Base-by-base conservation (phyloP, 2,888 invertebrate genomes). In the Torymus tubicola region DNA sequence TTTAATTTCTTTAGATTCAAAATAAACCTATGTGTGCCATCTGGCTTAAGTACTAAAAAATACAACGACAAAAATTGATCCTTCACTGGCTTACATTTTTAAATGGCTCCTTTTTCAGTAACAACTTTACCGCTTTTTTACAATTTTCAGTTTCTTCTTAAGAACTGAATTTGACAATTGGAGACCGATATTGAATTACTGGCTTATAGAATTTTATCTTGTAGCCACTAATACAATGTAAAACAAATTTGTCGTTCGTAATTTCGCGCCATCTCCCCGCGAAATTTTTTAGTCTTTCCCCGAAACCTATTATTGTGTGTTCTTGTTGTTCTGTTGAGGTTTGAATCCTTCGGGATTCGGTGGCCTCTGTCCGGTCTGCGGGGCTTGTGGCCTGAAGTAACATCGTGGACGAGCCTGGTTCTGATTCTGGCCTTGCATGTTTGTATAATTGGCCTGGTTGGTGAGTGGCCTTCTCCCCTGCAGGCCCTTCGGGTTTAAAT, bases 1-100 rank as follows among this genome's bases (percentile, higher is more conserved):
- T 81, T 81, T 24, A 81, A 21, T 4, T 61, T 50, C 63, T 81
- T 81, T 18, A 78, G 65, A 74, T 78, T 81, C 10, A 78, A 53
- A 31, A 69, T 78, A 18, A 65, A 81, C n/a, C 78, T 60, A 42
- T 50, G 55, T 11, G 69, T 18, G 11, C 74, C 69, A 52, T 50
- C 55, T 2, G 69, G 21, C 58, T 81, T 81, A 4, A 63, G 69
- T 13, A 69, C 70, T 13, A 80, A 52, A 61, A 80, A 80, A 76
- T 72, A 80, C 12, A 55, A 50, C 3, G 75, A 76, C 21, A 80
- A 24, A 65, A 76, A 76, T 71, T 76, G 65, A 24, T 50, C 80
- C 52, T 13, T 13, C 11, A 13, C 42, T n/a, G 57, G 21, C 14
- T 24, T 5, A 55, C 76, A 76, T 55, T 14, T 31, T 53, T 61